Base-by-base conservation (phyloP, 2,888 invertebrate genomes). In the Ophion costatus region DNA sequence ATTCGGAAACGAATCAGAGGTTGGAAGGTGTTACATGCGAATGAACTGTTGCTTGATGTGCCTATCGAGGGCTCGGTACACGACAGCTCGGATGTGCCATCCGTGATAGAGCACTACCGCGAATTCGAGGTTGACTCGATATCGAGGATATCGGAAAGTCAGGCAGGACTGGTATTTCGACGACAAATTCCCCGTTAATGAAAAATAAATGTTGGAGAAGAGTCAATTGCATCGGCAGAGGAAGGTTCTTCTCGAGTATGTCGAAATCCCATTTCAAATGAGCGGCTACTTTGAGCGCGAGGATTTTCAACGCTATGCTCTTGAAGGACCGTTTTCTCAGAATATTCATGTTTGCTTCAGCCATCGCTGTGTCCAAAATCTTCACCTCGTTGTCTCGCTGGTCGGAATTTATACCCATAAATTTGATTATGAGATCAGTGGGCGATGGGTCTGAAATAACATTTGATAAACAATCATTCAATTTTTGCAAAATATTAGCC, bases 231-330 rank as follows among this genome's bases (percentile, higher is more conserved):
- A 97, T 96, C 77, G 96, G 96, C 66, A 98, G 95, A 0, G 98
- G 96, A 75, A 98, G 93, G 86, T 95, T 95, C 76, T 94, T 95
- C 91, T 97, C 96, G 88, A 97, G 94, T 86, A 95, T 92, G 92
- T 95, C 98, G 88, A 98, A 95, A 94, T 98, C 97, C 98, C 98
- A 99, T 91, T 97, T 96, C 33, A 98, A 94, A 93, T 96, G 96
- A n/a, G n/a, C n/a, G n/a, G n/a, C n/a, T n/a, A n/a, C n/a, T n/a
- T n/a, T n/a, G n/a, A n/a, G n/a, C n/a, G 98, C 97, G 42, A 98
- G 94, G 83, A 98, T 96, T 94, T 98, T 98, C 10, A 98, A 94
- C 0, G 98, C 98, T 66, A 97, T 94, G 91, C 95, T 95, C 90
- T 95, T 96, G 78, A 95, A 94, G 0, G 94, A 92, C 92, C 96